Evolutionary conservation across 2,888 invertebrate species (phyloP).

Genomic region (Dasypogon diadema): DNA sequence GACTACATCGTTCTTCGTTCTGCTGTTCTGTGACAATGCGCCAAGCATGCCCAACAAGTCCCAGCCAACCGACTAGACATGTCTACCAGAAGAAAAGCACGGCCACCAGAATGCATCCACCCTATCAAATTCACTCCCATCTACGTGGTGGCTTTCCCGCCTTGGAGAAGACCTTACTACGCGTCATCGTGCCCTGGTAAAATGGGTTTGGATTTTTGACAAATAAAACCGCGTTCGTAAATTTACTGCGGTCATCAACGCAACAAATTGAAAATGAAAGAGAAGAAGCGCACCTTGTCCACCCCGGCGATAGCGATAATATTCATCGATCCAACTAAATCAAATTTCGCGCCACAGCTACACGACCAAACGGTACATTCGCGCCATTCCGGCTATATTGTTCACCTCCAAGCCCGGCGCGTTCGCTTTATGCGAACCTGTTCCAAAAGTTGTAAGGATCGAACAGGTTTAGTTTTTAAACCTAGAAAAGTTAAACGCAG

Average conservation of each 20-base stretch:
- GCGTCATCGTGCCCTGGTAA: slow-evolving; percentile 64
- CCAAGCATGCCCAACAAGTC: too few relatives aligned
- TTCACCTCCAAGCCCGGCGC: not conserved
- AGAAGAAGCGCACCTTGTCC: too few relatives aligned
- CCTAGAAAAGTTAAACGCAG: slow-evolving; percentile 27
- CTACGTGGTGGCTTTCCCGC: slow-evolving; percentile 16
- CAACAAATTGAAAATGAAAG: too few relatives aligned
- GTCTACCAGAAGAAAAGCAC: too few relatives aligned
- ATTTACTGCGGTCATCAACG: slow-evolving; percentile 62
- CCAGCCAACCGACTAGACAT: too few relatives aligned
- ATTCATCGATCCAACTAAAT: not conserved
- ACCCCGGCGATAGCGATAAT: too few relatives aligned
- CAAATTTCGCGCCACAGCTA: not conserved
- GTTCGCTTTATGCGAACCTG: slow-evolving; percentile 23
- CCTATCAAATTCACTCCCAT: too few relatives aligned
- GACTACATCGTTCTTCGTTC: too few relatives aligned
- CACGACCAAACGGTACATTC: not conserved
- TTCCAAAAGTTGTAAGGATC: slow-evolving; percentile 49
- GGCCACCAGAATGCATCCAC: too few relatives aligned
- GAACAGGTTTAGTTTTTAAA: slow-evolving; percentile 44
- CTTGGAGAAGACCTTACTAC: slow-evolving; percentile 55
- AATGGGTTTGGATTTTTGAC: slow-evolving; percentile 69
- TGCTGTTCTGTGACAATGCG: too few relatives aligned
- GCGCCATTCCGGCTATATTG: not conserved
- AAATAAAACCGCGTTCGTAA: slow-evolving; percentile 68